Evolutionary conservation across 2,113 vertebrate species (phyloP).

Genomic region (Talpa occidentalis): DNA sequence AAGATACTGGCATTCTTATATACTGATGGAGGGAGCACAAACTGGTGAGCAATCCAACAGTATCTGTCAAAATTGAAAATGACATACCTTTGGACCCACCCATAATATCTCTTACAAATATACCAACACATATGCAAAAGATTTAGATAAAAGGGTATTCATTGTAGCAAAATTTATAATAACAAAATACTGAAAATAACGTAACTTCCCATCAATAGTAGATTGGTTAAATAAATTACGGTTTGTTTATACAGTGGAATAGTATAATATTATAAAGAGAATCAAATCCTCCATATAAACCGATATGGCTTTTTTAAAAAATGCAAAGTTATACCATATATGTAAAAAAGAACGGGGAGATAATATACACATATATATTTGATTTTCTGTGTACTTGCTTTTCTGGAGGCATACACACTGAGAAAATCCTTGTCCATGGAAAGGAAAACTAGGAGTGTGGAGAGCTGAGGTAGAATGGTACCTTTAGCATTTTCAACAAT

Average conservation of each 20-base stretch:
- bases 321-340: not conserved
- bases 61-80: not conserved
- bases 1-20: not conserved
- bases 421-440: not conserved
- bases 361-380: not conserved
- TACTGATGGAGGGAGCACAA: not conserved
- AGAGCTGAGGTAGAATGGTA: not conserved
- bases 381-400: not conserved
- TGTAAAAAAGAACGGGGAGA: not conserved
- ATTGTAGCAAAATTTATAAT: not conserved
- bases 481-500: conserved; percentile 17
- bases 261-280: not conserved
- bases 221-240: not conserved
- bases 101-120: conserved; percentile 46
- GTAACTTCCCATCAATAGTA: not conserved
- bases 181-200: conserved; percentile 4
- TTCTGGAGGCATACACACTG: not conserved
- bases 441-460: not conserved
- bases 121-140: not conserved
- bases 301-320: not conserved
- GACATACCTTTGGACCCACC: not conserved
- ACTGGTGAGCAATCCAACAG: not conserved
- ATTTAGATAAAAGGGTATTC: not conserved
- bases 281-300: not conserved
- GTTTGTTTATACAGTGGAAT: not conserved